Conservation (phyloP, 2,888 invertebrate species). For the Lydus trimaculatus region DNA sequence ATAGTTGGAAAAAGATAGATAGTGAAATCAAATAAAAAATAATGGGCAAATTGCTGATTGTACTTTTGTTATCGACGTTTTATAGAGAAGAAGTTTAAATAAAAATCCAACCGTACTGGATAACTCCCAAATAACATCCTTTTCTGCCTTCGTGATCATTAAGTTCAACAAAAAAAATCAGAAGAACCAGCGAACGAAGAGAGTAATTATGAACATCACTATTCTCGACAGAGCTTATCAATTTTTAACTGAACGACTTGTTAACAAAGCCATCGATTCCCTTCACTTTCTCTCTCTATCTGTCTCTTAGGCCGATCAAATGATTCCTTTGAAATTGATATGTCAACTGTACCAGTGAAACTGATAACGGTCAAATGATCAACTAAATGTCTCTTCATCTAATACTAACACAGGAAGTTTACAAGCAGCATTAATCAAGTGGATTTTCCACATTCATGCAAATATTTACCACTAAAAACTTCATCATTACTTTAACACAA, state of each 20-base stretch:
- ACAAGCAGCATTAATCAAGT: neutral
- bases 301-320: constrained; percentile 39
- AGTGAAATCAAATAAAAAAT: too few species aligned
- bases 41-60: too few species aligned
- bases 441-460: too few species aligned
- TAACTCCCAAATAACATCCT: too few species aligned
- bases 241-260: neutral
- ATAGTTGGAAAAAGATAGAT: too few species aligned
- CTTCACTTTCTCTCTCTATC: constrained; percentile 8
- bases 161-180: neutral
- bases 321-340: constrained; percentile 44
- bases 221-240: neutral
- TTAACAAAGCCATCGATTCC: constrained; percentile 8
- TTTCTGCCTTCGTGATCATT: neutral
- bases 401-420: neutral
- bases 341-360: constrained; percentile 38
- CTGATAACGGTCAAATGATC: constrained; percentile 41
- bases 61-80: too few species aligned
- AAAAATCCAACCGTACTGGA: too few species aligned
- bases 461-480: too few species aligned
- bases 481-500: too few species aligned
- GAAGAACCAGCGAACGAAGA: neutral
- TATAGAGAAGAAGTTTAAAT: too few species aligned
- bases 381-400: constrained; percentile 33
- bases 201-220: neutral